These are phyloP conservation scores for Spea hammondii DNA, from an alignment of 2,797 vertebrate species.

Conservation along the genomic window DNA sequence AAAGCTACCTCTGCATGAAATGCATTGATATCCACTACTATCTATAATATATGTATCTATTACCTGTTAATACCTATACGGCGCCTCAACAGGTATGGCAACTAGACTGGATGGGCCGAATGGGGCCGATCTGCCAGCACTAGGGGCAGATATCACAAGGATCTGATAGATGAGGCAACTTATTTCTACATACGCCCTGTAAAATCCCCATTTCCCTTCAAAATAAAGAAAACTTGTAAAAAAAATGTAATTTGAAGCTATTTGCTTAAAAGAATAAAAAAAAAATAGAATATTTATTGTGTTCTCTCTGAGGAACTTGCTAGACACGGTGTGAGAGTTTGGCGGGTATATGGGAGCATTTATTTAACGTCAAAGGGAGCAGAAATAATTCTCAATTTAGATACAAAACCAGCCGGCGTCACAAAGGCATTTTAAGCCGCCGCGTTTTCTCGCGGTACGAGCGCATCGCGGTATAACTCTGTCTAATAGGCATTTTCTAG, in stretches of 20 bases:
- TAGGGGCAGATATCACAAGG: no score
- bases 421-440: slow-evolving; percentile 18
- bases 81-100: no score
- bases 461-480: slow-evolving; percentile 21
- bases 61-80: no score
- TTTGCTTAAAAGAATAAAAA: neutral
- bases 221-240: neutral
- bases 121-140: no score
- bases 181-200: no score
- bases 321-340: neutral
- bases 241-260: neutral
- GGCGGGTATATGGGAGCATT: slow-evolving; percentile 22
- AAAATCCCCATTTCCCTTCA: no score
- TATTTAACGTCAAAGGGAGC: slow-evolving; percentile 46
- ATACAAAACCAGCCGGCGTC: slow-evolving; percentile 34
- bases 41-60: no score
- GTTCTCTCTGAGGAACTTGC: neutral
- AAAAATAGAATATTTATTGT: neutral
- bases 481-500: slow-evolving; percentile 30
- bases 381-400: slow-evolving; percentile 47
- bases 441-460: neutral
- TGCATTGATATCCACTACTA: no score
- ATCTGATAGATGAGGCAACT: no score
- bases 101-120: no score
- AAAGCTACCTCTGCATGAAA: no score